Conservation (phyloP, 2,113 vertebrate species). For the Ranitomeya variabilis region DNA sequence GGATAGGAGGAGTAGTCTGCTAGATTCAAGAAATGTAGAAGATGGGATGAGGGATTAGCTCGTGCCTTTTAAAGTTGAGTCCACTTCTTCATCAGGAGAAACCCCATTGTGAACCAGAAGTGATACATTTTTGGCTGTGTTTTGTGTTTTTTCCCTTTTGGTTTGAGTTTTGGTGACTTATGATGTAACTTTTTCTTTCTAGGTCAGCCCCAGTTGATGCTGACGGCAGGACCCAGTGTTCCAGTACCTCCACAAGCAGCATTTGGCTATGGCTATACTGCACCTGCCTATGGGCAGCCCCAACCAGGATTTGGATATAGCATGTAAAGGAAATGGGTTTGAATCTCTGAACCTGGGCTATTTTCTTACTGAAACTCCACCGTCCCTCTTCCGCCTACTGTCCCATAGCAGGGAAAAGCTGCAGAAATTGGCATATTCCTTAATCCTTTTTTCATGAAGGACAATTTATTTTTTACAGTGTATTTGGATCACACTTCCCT, state of each 20-base stretch:
- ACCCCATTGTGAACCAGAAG: no score
- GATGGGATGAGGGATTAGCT: no score
- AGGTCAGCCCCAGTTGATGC: constrained; percentile 97
- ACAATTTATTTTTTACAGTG: constrained; percentile 87
- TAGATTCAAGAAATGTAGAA: no score
- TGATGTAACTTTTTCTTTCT: constrained; percentile 33
- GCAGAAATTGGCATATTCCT: constrained; percentile 77
- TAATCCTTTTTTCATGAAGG: constrained; percentile 94
- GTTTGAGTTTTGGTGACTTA: neutral
- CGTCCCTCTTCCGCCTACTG: constrained; percentile 79
- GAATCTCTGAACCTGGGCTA: constrained; percentile 71
- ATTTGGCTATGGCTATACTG: constrained; percentile 94
- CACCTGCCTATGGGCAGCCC: constrained; percentile 85
- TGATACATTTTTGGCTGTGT: no score
- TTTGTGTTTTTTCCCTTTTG: neutral
- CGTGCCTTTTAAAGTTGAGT: no score
- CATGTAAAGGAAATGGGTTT: constrained; percentile 83
- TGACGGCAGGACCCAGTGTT: constrained; percentile 95
- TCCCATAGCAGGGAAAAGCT: constrained; percentile 75
- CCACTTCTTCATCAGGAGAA: no score
- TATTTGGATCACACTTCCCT: constrained; percentile 80
- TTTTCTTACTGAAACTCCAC: constrained; percentile 84
- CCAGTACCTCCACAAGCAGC: constrained; percentile 90
- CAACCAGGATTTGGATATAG: constrained; percentile 94
- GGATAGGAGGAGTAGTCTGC: no score